A percentile compares a stretch with the other conserved stretches of the same genome.
These are phyloP conservation scores for Melanaphis sacchari DNA, from an alignment of 1,140 invertebrate species.

Conservation along the genomic window DNA sequence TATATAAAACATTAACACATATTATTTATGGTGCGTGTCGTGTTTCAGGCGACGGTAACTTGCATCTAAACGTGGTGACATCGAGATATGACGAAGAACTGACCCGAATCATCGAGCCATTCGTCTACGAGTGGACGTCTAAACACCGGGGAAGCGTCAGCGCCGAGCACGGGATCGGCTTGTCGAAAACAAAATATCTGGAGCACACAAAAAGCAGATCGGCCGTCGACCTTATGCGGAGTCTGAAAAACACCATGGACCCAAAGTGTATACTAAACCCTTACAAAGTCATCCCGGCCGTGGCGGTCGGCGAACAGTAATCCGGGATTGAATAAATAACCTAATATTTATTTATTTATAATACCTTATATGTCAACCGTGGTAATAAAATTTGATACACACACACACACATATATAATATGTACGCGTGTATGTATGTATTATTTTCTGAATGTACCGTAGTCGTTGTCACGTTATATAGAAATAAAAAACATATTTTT, in stretches of 20 bases:
- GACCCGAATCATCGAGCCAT: constrained; percentile 81
- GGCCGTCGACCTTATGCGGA: constrained; percentile 81
- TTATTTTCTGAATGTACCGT: neutral
- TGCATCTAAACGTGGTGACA: constrained; percentile 87
- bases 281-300: constrained; percentile 77
- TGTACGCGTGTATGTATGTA: neutral
- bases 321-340: neutral
- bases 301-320: neutral
- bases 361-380: neutral
- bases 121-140: constrained; percentile 86
- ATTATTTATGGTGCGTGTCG: neutral
- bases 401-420: neutral
- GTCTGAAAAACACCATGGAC: constrained; percentile 88
- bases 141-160: constrained; percentile 86
- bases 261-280: constrained; percentile 95
- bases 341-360: neutral
- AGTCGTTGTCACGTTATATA: neutral
- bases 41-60: constrained; percentile 82
- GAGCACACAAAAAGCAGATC: constrained; percentile 80
- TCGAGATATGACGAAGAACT: constrained; percentile 75
- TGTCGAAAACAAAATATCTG: constrained; percentile 88
- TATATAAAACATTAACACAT: too few species aligned
- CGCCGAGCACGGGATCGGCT: constrained; percentile 95
- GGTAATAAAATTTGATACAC: neutral
- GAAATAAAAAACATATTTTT: neutral